Percentiles rank a stretch among this genome's conserved stretches.
Conservation (phyloP, 2,113 vertebrate species). For the Philantomba maxwellii region DNA sequence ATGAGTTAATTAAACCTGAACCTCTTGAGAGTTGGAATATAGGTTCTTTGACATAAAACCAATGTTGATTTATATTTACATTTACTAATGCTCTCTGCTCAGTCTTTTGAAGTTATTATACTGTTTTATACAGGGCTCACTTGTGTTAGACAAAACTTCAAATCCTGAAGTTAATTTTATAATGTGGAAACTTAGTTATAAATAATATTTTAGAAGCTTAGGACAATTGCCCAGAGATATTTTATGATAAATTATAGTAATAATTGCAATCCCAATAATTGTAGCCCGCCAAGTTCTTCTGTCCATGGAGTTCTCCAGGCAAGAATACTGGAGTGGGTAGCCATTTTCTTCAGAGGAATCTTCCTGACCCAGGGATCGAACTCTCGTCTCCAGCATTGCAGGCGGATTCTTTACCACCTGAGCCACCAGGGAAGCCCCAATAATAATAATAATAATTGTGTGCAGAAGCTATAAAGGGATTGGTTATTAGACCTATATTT, state of each 20-base stretch:
- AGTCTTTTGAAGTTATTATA: not conserved
- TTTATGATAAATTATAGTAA: not conserved
- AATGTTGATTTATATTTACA: slow-evolving; percentile 5
- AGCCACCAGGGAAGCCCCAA: not conserved
- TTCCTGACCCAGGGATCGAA: not conserved
- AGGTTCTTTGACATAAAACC: not conserved
- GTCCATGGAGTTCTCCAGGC: not conserved
- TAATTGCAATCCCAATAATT: not conserved
- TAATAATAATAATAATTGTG: not conserved
- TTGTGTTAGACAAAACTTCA: not conserved
- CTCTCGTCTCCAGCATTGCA: not conserved
- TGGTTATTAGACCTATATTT: not conserved
- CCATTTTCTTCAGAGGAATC: not conserved
- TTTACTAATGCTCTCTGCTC: not conserved
- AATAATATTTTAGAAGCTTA: not conserved
- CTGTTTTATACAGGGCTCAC: not conserved
- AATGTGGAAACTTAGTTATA: not conserved
- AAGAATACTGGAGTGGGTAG: not conserved
- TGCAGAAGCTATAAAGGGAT: not conserved
- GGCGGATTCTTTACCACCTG: not conserved
- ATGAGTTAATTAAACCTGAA: not conserved
- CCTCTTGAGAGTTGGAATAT: not conserved
- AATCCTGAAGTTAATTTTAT: slow-evolving; percentile 23
- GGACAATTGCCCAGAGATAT: not conserved
- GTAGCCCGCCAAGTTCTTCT: not conserved